A percentile compares a stretch with the other conserved stretches of the same genome.
These are phyloP conservation scores for Pseudorhombus dupliciocellatus DNA, from an alignment of 2,113 vertebrate species.

Conservation along the genomic window DNA sequence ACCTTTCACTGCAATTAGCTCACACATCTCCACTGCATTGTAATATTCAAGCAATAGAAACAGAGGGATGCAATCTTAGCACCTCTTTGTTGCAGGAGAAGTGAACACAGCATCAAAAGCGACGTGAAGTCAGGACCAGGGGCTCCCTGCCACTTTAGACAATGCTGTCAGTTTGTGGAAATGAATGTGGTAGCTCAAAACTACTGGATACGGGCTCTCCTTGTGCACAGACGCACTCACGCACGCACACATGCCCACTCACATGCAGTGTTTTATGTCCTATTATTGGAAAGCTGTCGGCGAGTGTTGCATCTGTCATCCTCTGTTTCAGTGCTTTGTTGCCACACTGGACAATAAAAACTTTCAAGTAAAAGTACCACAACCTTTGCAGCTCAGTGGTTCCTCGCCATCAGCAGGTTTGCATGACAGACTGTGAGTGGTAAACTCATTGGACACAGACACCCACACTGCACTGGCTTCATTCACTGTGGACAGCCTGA, in stretches of 20 bases:
- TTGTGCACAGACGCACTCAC: too few relatives aligned
- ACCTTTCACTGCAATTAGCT: too few relatives aligned
- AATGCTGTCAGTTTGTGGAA: background rate
- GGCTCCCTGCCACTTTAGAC: background rate
- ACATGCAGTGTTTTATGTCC: conserved; percentile 19
- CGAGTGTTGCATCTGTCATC: too few relatives aligned
- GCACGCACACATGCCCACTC: background rate
- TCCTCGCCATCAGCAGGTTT: conserved; percentile 24
- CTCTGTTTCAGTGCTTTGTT: too few relatives aligned
- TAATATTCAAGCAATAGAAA: too few relatives aligned
- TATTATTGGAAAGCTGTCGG: conserved; percentile 27
- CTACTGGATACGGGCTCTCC: too few relatives aligned
- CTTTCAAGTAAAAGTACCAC: conserved; percentile 13
- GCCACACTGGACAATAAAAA: conserved; percentile 14
- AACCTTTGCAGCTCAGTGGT: conserved; percentile 13
- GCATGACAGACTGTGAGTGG: conserved; percentile 4
- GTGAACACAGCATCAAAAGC: background rate
- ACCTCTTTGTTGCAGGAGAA: background rate
- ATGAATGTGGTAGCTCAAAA: background rate
- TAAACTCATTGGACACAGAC: background rate
- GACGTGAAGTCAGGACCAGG: background rate
- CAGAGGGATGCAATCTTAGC: too few relatives aligned
- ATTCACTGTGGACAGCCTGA: too few relatives aligned
- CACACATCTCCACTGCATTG: too few relatives aligned
- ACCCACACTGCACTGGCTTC: background rate